Evolutionary conservation across 1,140 invertebrate genomes (phyloP), one percentile per base, ranked within the genome.

Genomic region (Apis cerana): DNA sequence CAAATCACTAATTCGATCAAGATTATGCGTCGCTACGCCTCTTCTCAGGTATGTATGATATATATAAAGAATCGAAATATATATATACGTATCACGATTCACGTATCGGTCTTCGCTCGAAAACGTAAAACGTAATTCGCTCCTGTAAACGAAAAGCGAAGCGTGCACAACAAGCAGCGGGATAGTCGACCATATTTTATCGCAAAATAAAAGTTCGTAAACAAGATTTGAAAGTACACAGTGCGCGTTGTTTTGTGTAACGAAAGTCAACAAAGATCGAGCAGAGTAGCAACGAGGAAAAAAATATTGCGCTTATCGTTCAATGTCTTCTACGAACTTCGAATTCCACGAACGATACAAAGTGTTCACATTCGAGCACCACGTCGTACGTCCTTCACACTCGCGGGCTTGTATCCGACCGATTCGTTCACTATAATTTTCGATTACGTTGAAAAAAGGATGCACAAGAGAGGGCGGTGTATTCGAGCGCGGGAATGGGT

Each of bases 111-210:
- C 48, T 19, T 70, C 69, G 69, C 17, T 27, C 48, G 48, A 19
- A 33, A 33, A 70, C n/a, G 68, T 70, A 50, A 70, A 70, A 70
- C 17, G 69, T 50, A 54, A 54, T 27, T n/a, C 21, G 69, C 69
- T 54, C 50, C 23, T 54, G 69, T 19, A 23, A 15, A 27, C 27
- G 27, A 19, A 23, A 70, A 70, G 54, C n/a, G 48, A 27, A 65
- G 10, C 68, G n/a, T 7, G 12, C 50, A 23, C 50, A 70, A 43
- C 33, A 65, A 10, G 8, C 23, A 17, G 13, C 15, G 15, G 15
- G 2, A 8, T 33, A 27, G 8, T 27, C 62, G 62, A 27, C 15
- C 15, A 27, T 64, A 10, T 27, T 43, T 43, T 27, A 27, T 62
- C 64, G 33, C 21, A 9, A 65, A 10, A 17, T 9, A n/a, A 19